Percentiles rank a stretch among this genome's conserved stretches.
Evolutionary conservation across 2,797 vertebrate genomes (phyloP).

Genomic region (Aphelocoma californica): DNA sequence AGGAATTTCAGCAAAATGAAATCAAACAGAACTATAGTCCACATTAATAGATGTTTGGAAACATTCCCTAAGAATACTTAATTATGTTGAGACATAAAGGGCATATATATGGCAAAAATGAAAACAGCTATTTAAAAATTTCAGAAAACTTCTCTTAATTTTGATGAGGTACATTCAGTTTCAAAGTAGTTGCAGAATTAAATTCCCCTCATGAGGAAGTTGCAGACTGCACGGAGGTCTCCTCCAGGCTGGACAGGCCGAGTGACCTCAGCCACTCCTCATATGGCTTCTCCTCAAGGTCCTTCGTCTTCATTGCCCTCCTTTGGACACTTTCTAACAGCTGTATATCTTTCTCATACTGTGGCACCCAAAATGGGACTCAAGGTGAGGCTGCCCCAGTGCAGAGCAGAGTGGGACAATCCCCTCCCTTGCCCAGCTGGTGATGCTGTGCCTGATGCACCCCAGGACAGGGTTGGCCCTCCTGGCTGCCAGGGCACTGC

Average conservation of each 20-base stretch:
- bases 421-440: fast-evolving
- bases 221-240: neutral
- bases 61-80: neutral
- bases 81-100: neutral
- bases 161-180: neutral
- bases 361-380: fast-evolving
- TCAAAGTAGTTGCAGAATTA: neutral
- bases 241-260: neutral
- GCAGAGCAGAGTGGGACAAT: neutral
- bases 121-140: neutral
- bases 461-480: fast-evolving
- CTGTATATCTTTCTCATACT: neutral
- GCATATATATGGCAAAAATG: neutral
- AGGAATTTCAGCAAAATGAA: neutral
- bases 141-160: neutral
- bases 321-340: neutral
- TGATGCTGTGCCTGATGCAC: neutral
- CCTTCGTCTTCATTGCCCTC: neutral
- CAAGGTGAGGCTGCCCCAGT: fast-evolving
- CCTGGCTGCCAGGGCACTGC: neutral
- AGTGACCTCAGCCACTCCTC: too few species aligned
- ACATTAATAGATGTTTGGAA: neutral
- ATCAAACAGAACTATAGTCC: neutral
- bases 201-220: neutral
- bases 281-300: neutral